Conservation (phyloP, 2,113 vertebrate genomes). For the Elachura formosa region DNA sequence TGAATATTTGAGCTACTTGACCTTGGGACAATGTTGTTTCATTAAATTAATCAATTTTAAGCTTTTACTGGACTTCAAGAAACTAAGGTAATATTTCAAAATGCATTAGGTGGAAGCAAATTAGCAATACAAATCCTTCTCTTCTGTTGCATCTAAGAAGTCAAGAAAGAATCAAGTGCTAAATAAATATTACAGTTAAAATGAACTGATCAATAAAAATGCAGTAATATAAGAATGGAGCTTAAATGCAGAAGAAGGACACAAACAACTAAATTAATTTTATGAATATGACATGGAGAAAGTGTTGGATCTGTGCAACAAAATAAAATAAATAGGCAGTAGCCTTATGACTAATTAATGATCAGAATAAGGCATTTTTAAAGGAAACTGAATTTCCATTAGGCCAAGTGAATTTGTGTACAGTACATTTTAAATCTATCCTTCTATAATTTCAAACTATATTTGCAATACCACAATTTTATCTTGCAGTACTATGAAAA, state of each 20-base stretch:
- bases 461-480: not conserved
- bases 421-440: not conserved
- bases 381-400: not conserved
- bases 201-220: not conserved
- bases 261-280: not conserved
- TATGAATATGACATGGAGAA: not conserved
- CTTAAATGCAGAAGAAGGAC: not conserved
- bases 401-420: not conserved
- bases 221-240: not conserved
- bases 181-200: not conserved
- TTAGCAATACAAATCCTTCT: not conserved
- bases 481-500: not conserved
- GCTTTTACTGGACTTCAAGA: conserved; percentile 35
- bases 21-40: conserved; percentile 39
- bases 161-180: not conserved
- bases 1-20: conserved; percentile 40
- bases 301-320: not conserved
- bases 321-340: not conserved
- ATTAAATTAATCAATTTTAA: conserved; percentile 57
- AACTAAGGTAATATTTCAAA: conserved; percentile 38
- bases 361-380: not conserved
- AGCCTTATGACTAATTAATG: not conserved
- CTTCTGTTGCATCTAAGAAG: not conserved
- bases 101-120: not conserved
- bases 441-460: not conserved